phyloP scores from a whole-genome alignment of 2,113 vertebrate species.

The Ancistrus triradiatus region DNA sequence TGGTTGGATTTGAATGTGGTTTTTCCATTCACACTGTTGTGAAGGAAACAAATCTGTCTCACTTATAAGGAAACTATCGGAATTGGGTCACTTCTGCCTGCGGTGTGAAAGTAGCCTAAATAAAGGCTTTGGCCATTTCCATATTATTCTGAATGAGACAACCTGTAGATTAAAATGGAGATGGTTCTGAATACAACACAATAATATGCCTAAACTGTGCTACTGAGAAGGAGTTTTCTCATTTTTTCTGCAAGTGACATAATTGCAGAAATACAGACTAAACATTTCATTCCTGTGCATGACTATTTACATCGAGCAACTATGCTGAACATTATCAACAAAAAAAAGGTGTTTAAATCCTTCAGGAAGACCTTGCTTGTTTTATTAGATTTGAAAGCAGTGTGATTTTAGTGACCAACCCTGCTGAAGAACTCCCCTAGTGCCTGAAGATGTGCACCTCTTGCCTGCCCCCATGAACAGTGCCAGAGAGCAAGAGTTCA shows the following conservation, averaged over 20 bases:
- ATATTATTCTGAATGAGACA: too few relatives aligned
- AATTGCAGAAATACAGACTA: slow-evolving; percentile 4
- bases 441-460: slow-evolving; percentile 4
- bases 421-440: background rate
- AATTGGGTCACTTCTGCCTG: too few relatives aligned
- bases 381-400: slow-evolving; percentile 23
- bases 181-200: too few relatives aligned
- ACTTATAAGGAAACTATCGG: too few relatives aligned
- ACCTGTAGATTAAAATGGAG: too few relatives aligned
- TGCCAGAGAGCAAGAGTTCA: slow-evolving; percentile 20
- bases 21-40: too few relatives aligned
- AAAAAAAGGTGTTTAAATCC: background rate
- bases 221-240: too few relatives aligned
- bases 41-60: too few relatives aligned
- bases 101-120: too few relatives aligned
- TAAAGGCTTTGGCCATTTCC: too few relatives aligned
- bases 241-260: background rate
- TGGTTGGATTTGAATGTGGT: too few relatives aligned
- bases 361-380: slow-evolving; percentile 10
- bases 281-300: background rate
- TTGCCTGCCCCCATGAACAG: background rate
- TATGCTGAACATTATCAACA: background rate
- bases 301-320: slow-evolving; percentile 1
- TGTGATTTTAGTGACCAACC: slow-evolving; percentile 2
- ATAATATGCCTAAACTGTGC: too few relatives aligned